A percentile compares a stretch with the other conserved stretches of the same genome.
These are phyloP conservation scores for Phocoena phocoena DNA, from an alignment of 2,113 vertebrate genomes.

Conservation along the genomic window DNA sequence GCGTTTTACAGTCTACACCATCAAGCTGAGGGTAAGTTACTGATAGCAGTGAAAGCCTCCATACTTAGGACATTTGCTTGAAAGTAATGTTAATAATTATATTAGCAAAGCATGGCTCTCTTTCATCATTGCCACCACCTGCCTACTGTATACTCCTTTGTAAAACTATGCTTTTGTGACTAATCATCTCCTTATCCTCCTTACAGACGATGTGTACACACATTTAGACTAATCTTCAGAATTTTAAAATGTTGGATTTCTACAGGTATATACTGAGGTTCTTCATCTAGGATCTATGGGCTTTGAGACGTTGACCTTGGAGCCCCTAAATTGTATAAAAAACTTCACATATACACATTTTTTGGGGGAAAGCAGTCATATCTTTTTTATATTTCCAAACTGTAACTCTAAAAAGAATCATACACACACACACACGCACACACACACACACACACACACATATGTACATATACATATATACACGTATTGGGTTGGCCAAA, in stretches of 20 bases:
- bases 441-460: rapidly evolving
- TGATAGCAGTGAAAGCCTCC: background rate
- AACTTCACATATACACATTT: background rate
- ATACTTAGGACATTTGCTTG: background rate
- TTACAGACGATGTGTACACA: background rate
- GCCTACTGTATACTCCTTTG: background rate
- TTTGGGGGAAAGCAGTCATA: background rate
- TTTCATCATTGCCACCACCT: background rate
- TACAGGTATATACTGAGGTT: background rate
- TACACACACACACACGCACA: rapidly evolving
- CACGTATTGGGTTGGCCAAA: background rate
- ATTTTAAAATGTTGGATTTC: background rate
- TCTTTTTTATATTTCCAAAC: conserved; percentile 27
- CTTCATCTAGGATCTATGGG: background rate
- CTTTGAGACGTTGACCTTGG: background rate
- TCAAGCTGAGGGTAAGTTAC: conserved; percentile 80
- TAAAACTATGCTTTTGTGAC: background rate
- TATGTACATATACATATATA: background rate
- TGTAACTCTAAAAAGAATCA: background rate
- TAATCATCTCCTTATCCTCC: background rate
- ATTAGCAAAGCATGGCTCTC: background rate
- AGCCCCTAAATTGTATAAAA: background rate
- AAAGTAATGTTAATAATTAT: background rate
- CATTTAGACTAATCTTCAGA: background rate
- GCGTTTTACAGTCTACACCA: conserved; percentile 91